phyloP scores from a whole-genome alignment of 2,113 vertebrate genomes.

The Crypturellus undulatus region DNA sequence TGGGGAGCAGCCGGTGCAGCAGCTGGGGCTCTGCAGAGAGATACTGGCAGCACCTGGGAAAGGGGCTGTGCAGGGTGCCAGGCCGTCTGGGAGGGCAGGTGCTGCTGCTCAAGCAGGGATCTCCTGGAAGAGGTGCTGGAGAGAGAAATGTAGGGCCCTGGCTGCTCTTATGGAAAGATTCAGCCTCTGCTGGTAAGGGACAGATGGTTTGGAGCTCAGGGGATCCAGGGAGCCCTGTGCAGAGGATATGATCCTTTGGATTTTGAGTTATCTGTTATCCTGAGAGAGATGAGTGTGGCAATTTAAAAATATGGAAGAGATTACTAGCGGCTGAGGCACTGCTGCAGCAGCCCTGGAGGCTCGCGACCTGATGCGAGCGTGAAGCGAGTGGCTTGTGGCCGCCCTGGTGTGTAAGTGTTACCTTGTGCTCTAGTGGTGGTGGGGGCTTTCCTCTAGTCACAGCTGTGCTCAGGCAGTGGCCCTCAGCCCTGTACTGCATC shows the following conservation, averaged over 20 bases:
- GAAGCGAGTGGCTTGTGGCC: background rate
- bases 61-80: rapidly evolving
- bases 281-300: rapidly evolving
- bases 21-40: background rate
- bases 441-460: background rate
- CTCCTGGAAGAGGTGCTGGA: no score
- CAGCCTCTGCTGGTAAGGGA: rapidly evolving
- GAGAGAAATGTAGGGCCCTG: rapidly evolving
- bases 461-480: background rate
- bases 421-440: background rate
- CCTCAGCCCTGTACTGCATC: rapidly evolving
- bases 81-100: rapidly evolving
- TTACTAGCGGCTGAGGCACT: background rate
- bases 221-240: background rate
- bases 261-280: rapidly evolving
- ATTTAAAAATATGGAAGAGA: rapidly evolving
- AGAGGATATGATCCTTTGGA: rapidly evolving
- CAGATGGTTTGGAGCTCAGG: rapidly evolving
- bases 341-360: background rate
- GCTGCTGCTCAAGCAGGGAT: rapidly evolving
- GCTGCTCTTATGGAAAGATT: background rate
- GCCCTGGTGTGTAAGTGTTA: background rate
- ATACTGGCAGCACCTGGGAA: background rate
- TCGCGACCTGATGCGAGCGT: rapidly evolving
- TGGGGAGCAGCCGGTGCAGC: rapidly evolving